Evolutionary conservation across 1,140 invertebrate species (phyloP), one percentile per base, ranked within the genome.

Genomic region (Lepidurus couesii): DNA sequence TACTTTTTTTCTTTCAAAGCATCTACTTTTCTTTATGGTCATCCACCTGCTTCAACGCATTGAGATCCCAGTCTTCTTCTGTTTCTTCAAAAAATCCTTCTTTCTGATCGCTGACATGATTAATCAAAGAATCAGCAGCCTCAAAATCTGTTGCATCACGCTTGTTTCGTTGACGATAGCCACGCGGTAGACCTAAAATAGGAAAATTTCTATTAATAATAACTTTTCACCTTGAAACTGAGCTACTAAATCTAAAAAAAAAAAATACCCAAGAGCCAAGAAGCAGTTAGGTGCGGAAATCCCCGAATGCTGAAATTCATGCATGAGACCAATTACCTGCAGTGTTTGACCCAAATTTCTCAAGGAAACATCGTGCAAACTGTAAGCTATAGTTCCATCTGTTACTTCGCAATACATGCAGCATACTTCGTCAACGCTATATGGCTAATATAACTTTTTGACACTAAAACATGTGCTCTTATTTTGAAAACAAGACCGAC

Each of bases 301-400:
- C 53, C 53, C 21, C 53, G 21, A 65, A 21, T 21, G 21, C 53
- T 13, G 5, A 13, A 65, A 65, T 65, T 21, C 13, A 65, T 34
- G 34, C 34, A 34, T 34, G 34, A 34, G 34, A 34, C 34, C 34
- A 65, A n/a, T 65, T 65, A 65, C 53, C 53, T 65, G 53, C 53
- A 65, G 53, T 65, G 21, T 65, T 65, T 65, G 53, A 65, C 53
- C 53, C 53, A 65, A 65, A 65, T 65, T 65, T 65, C 53, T 65
- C 53, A 65, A 65, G 53, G 53, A 21, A 65, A 65, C 53, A 65
- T 65, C 53, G 53, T 65, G 53, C 53, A 9, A 65, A 65, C 53
- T 65, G 53, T 21, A 65, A 21, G 21, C 16, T 13, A 65, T 21
- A 65, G 16, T 65, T 21, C 13, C 8, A 65, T 65, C 21, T 65